A percentile compares a stretch with the other conserved stretches of the same genome.
Evolutionary conservation across 2,888 invertebrate genomes (phyloP).

Genomic region (Agelastica alni): DNA sequence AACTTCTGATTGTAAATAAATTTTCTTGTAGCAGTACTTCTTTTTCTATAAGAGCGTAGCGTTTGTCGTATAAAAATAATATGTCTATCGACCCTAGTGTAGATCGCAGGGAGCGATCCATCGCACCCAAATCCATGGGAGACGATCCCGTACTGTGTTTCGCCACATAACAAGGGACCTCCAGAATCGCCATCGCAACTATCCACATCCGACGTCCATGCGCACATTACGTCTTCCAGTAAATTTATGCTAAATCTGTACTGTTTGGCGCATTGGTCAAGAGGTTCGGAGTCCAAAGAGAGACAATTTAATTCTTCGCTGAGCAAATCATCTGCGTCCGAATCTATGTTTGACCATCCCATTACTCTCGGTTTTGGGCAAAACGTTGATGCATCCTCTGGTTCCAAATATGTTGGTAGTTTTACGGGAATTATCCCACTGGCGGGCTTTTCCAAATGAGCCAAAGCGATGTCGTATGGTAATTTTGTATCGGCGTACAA

Average conservation of each 20-base stretch:
- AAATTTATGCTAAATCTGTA: no score
- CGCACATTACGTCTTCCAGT: constrained; percentile 15
- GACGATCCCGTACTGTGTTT: constrained; percentile 21
- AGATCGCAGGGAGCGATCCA: constrained; percentile 10
- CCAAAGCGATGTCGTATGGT: constrained; percentile 16
- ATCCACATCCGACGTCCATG: constrained; percentile 12
- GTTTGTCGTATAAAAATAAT: constrained; percentile 16
- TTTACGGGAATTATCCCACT: background rate
- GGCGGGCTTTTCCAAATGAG: background rate
- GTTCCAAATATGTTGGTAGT: background rate
- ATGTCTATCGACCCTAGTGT: constrained; percentile 21
- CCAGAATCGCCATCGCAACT: constrained; percentile 27
- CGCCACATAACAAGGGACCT: constrained; percentile 22
- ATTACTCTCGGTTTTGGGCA: background rate
- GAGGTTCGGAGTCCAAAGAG: no score
- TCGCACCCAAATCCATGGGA: constrained; percentile 19
- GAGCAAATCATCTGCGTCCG: no score
- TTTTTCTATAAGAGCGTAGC: background rate
- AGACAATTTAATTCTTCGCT: background rate
- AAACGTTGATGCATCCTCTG: background rate
- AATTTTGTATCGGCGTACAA: background rate
- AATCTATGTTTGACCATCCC: no score
- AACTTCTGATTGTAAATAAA: no score
- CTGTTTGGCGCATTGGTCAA: no score
- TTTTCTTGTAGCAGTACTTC: no score